A percentile compares a stretch with the other conserved stretches of the same genome.
These are phyloP conservation scores for Drosophila formosana DNA, from an alignment of 2,888 invertebrate species.

Conservation along the genomic window DNA sequence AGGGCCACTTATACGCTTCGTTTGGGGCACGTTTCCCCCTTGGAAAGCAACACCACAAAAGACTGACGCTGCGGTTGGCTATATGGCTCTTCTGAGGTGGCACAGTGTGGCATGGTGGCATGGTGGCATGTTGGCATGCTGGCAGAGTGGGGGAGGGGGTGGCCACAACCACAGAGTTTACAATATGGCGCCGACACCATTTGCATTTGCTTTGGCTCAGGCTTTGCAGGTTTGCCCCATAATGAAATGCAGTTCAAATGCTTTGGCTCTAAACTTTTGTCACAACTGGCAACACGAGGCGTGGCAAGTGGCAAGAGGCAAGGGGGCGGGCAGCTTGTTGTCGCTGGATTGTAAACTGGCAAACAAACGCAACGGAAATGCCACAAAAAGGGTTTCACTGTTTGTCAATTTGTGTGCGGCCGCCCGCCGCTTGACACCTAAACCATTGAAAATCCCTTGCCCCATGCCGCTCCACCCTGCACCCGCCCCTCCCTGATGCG, in stretches of 20 bases:
- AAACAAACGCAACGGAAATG: slow-evolving; percentile 78
- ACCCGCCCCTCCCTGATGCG: background rate
- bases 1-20: slow-evolving; percentile 80
- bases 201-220: slow-evolving; percentile 63
- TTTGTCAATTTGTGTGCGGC: slow-evolving; percentile 77
- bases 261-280: slow-evolving; percentile 77
- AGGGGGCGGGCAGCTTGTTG: background rate
- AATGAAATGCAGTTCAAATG: slow-evolving; percentile 81
- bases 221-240: slow-evolving; percentile 47
- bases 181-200: slow-evolving; percentile 79
- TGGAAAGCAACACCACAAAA: slow-evolving; percentile 57
- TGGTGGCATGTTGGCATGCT: slow-evolving; percentile 3
- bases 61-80: slow-evolving; percentile 67
- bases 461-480: background rate
- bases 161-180: slow-evolving; percentile 58
- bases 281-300: slow-evolving; percentile 32
- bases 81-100: background rate
- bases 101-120: background rate
- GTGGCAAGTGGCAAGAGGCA: background rate
- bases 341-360: slow-evolving; percentile 68
- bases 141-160: slow-evolving; percentile 4
- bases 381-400: slow-evolving; percentile 79
- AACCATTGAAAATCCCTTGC: slow-evolving; percentile 32
- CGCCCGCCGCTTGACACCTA: slow-evolving; percentile 72
- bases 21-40: slow-evolving; percentile 46